Percentiles rank a stretch among this genome's conserved stretches.
Evolutionary conservation across 2,797 vertebrate genomes (phyloP).

Genomic region (Melanotaenia parkinsoni): DNA sequence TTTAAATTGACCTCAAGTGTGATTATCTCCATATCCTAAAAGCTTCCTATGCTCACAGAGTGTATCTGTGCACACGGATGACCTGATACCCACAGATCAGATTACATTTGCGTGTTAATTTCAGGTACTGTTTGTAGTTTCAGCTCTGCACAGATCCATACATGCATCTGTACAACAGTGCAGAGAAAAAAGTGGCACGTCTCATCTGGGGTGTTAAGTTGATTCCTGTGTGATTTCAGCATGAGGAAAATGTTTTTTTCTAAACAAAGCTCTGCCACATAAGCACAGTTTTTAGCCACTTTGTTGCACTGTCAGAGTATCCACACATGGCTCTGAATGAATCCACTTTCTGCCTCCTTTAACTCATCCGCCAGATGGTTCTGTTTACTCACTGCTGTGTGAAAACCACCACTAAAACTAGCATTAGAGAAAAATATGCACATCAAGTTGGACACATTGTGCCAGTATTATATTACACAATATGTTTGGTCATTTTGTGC

Average conservation of each 20-base stretch:
- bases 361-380: slow-evolving; percentile 28
- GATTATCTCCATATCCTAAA: neutral
- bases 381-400: slow-evolving; percentile 17
- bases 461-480: slow-evolving; percentile 1
- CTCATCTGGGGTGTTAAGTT: too few relatives aligned
- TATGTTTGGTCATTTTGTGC: neutral
- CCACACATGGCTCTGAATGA: slow-evolving; percentile 1
- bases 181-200: neutral
- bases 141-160: neutral
- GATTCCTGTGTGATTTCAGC: neutral
- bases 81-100: neutral
- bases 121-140: neutral
- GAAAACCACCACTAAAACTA: slow-evolving; percentile 11
- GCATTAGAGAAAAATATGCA: slow-evolving; percentile 6
- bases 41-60: neutral
- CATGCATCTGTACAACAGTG: neutral
- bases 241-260: neutral
- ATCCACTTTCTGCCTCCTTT: neutral
- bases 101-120: neutral
- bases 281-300: neutral
- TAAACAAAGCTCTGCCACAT: neutral
- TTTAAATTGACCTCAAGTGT: neutral
- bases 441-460: slow-evolving; percentile 14
- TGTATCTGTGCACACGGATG: neutral
- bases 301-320: neutral